Evolutionary conservation across 2,888 invertebrate genomes (phyloP).

Genomic region (Omphaloscelis lunosa): DNA sequence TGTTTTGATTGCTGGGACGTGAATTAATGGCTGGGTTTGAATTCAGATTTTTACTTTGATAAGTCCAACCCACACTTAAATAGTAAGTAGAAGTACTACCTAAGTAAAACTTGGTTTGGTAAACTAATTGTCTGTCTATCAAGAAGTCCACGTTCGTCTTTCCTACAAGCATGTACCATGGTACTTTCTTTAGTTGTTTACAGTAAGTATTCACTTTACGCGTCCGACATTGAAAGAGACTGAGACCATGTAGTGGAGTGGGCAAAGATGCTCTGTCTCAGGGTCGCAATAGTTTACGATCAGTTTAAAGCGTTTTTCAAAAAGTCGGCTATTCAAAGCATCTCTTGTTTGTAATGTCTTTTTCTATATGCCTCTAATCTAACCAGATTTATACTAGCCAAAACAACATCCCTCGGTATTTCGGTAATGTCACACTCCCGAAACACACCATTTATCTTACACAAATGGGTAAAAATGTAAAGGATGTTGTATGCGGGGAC

Average conservation of each 20-base stretch:
- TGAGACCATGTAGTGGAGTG: background rate
- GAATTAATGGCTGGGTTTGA: conserved; percentile 29
- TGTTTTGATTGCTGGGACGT: conserved; percentile 45
- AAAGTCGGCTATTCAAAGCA: background rate
- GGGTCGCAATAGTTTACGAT: background rate
- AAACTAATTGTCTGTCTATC: background rate
- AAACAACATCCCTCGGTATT: conserved; percentile 50
- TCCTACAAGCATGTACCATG: background rate
- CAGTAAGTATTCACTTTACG: background rate
- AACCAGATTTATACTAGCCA: conserved; percentile 43
- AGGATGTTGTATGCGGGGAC: conserved; percentile 75
- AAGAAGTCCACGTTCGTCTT: background rate
- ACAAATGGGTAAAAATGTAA: conserved; percentile 76
- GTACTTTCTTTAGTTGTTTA: background rate
- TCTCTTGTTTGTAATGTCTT: background rate
- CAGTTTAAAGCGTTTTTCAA: background rate
- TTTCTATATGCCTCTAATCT: background rate
- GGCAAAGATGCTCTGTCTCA: background rate
- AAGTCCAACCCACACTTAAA: background rate
- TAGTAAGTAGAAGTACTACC: background rate
- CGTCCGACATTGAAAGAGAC: background rate
- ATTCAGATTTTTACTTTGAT: conserved; percentile 2
- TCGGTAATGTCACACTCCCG: conserved; percentile 47
- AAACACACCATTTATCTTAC: conserved; percentile 68
- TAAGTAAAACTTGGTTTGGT: background rate